Conservation (phyloP, 2,797 vertebrate genomes). For the Lithobates pipiens region DNA sequence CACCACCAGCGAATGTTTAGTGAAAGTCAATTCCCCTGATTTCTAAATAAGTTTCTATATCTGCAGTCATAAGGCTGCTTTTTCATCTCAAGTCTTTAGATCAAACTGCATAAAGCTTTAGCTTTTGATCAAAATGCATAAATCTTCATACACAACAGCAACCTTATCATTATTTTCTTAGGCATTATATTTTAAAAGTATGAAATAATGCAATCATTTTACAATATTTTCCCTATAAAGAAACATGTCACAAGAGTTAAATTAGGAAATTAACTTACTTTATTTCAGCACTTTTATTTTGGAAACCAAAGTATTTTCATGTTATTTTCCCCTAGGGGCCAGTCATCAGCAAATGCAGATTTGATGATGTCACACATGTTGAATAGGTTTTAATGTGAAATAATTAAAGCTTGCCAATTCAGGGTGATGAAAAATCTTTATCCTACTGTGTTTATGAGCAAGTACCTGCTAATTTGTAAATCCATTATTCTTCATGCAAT, state of each 20-base stretch:
- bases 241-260: background rate
- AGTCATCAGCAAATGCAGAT: background rate
- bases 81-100: too few species aligned
- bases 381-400: background rate
- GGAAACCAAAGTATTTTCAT: background rate
- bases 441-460: background rate
- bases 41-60: too few species aligned
- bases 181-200: too few species aligned
- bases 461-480: background rate
- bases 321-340: background rate
- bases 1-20: too few species aligned
- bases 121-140: too few species aligned
- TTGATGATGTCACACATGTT: conserved; percentile 12
- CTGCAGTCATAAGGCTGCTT: too few species aligned
- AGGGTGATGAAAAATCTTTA: background rate
- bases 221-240: too few species aligned
- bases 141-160: too few species aligned
- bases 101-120: too few species aligned
- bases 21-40: too few species aligned
- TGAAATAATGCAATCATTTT: too few species aligned
- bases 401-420: background rate
- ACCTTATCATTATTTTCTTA: too few species aligned
- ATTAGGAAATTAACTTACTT: background rate
- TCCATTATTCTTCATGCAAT: conserved; percentile 12
- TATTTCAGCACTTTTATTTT: background rate